Evolutionary conservation across 2,888 invertebrate species (phyloP).

Genomic region (Meliscaeva auricollis): DNA sequence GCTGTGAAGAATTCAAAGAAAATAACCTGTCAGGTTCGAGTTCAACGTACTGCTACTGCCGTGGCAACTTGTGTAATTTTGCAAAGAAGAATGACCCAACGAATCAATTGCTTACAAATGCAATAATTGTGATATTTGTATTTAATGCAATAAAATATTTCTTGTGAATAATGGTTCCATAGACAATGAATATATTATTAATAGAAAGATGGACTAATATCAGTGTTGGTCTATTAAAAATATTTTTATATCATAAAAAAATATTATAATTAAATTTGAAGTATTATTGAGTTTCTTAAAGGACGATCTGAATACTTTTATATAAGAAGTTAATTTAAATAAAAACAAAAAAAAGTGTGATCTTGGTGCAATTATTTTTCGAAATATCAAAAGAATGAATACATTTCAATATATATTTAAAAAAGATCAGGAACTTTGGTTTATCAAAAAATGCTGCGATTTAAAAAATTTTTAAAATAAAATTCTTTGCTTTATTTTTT

Average conservation of each 20-base stretch:
- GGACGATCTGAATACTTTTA: no score
- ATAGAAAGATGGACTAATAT: not conserved
- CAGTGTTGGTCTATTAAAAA: not conserved
- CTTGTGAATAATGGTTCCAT: slow-evolving; percentile 61
- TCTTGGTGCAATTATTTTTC: not conserved
- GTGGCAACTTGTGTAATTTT: slow-evolving; percentile 90
- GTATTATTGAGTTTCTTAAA: no score
- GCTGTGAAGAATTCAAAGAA: slow-evolving; percentile 88
- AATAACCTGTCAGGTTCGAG: slow-evolving; percentile 85
- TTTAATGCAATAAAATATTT: slow-evolving; percentile 87
- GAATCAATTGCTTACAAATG: slow-evolving; percentile 85
- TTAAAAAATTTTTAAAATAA: no score
- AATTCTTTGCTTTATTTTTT: no score
- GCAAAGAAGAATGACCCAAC: slow-evolving; percentile 82
- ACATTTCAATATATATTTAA: not conserved
- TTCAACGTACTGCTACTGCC: slow-evolving; percentile 89
- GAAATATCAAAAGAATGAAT: not conserved
- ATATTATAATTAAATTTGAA: no score
- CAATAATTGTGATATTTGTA: slow-evolving; percentile 87
- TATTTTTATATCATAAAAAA: not conserved
- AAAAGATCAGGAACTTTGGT: no score
- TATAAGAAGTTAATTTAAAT: no score
- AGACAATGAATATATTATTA: slow-evolving; percentile 8
- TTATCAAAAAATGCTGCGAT: no score
- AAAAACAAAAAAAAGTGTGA: no score